phyloP scores from a whole-genome alignment of 30 jellyfish, hydroid and myxozoan species.

The Clytia hemisphaerica region DNA sequence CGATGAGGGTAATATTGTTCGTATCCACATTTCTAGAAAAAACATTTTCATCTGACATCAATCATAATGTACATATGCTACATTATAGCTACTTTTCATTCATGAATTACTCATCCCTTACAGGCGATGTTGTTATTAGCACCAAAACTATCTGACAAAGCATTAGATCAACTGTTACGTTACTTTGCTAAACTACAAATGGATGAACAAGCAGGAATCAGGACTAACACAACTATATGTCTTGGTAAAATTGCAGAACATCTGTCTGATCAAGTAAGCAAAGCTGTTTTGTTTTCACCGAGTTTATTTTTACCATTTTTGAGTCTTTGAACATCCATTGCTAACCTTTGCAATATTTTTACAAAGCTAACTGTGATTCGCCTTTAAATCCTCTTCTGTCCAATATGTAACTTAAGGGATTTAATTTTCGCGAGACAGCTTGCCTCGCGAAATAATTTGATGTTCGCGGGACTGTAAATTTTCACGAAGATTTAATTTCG shows the following conservation, averaged over 20 bases:
- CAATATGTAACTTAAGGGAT: no score
- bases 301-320: background rate
- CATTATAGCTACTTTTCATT: no score
- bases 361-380: background rate
- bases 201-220: constrained; percentile 99
- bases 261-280: constrained; percentile 68
- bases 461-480: no score
- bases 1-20: background rate
- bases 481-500: no score
- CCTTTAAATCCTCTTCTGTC: background rate
- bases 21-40: no score
- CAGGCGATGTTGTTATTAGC: constrained; percentile 85
- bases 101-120: background rate
- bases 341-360: background rate
- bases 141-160: constrained; percentile 91
- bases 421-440: no score
- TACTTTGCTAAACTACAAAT: constrained; percentile 93
- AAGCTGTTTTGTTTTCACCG: background rate
- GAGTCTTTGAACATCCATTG: background rate
- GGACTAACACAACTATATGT: constrained; percentile 94
- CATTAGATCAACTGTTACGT: constrained; percentile 68
- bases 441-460: no score
- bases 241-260: constrained; percentile 84
- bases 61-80: background rate
- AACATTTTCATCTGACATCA: background rate